These are phyloP conservation scores for Heliothis virescens DNA, from an alignment of 1,140 invertebrate genomes.

Conservation along the genomic window DNA sequence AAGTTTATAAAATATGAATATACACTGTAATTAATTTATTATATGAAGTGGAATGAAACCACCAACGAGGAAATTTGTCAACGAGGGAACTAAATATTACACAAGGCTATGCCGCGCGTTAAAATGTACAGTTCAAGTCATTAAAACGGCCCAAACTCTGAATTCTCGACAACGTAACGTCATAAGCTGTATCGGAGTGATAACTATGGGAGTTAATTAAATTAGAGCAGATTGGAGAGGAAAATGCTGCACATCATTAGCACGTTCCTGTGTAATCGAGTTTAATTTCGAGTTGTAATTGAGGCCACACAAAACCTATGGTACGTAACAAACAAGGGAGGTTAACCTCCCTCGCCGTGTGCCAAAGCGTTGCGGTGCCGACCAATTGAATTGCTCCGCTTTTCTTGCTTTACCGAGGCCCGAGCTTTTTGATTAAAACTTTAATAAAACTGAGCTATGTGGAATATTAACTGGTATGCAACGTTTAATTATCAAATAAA, in stretches of 20 bases:
- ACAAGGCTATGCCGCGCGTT: conserved; percentile 43
- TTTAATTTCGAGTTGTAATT: conserved; percentile 40
- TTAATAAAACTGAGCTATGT: conserved; percentile 52
- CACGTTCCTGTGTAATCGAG: conserved; percentile 30
- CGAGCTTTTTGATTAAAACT: conserved; percentile 57
- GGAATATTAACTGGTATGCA: conserved; percentile 48
- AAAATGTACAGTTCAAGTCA: conserved; percentile 51
- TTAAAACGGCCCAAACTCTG: conserved; percentile 49
- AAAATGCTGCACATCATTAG: conserved; percentile 29
- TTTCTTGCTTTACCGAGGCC: conserved; percentile 51
- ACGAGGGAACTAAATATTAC: conserved; percentile 53
- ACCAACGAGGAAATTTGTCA: conserved; percentile 55
- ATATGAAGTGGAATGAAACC: conserved; percentile 50
- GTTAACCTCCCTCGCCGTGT: conserved; percentile 41
- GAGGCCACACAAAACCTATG: conserved; percentile 41
- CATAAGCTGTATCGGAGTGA: conserved; percentile 7
- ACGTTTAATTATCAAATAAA: conserved; percentile 50
- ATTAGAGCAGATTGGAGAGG: conserved; percentile 15
- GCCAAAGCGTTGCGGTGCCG: conserved; percentile 37
- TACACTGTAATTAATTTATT: conserved; percentile 51
- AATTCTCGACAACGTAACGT: conserved; percentile 41
- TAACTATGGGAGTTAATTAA: conserved; percentile 35
- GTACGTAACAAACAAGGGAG: conserved; percentile 45
- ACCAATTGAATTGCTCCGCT: conserved; percentile 54
- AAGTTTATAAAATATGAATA: conserved; percentile 43